These are phyloP conservation scores for Cantharis lateralis DNA, from an alignment of 2,888 invertebrate genomes.

Conservation along the genomic window DNA sequence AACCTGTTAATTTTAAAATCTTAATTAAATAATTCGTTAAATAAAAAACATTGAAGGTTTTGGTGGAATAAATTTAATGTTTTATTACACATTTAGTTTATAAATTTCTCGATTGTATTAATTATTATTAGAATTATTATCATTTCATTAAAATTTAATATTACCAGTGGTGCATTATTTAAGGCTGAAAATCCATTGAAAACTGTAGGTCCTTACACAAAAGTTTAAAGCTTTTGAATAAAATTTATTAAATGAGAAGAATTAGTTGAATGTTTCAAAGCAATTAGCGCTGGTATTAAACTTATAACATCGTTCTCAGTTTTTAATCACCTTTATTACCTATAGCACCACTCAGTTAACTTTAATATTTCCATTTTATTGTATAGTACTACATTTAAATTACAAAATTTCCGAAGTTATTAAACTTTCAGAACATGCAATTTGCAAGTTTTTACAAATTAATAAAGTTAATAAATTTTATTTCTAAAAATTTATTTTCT, in stretches of 20 bases:
- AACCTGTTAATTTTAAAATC: too few relatives aligned
- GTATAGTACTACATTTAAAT: background rate
- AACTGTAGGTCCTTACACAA: background rate
- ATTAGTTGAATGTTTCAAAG: conserved; percentile 3
- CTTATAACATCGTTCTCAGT: conserved; percentile 15
- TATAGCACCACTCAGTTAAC: background rate
- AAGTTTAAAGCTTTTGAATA: conserved; percentile 10
- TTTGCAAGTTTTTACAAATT: background rate
- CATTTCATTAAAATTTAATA: background rate
- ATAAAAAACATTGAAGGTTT: too few relatives aligned
- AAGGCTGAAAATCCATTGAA: background rate
- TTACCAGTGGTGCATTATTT: background rate
- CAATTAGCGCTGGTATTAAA: conserved; percentile 12
- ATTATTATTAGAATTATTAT: background rate
- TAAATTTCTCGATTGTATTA: background rate
- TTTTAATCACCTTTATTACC: conserved; percentile 8
- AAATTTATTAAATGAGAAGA: conserved; percentile 13
- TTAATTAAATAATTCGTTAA: too few relatives aligned
- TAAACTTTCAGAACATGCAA: background rate
- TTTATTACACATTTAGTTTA: background rate
- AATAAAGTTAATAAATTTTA: background rate
- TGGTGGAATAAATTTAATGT: too few relatives aligned
- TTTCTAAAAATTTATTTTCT: background rate
- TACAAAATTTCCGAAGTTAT: background rate
- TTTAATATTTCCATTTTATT: background rate